Evolutionary conservation across 2,797 vertebrate species (phyloP).

Genomic region (Melanotaenia pygmaea): DNA sequence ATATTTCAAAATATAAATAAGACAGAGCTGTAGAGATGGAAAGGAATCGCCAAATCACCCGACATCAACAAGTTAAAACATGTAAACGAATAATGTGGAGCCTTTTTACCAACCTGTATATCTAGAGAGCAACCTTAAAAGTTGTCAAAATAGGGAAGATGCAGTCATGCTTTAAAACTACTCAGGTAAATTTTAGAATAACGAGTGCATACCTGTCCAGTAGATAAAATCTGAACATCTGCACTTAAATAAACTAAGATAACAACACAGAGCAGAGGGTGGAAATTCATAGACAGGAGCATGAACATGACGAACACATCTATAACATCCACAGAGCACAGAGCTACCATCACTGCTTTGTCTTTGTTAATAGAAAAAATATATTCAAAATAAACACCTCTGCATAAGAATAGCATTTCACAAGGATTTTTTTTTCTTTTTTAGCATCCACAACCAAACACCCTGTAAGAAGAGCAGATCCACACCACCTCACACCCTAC

Average conservation of each 20-base stretch:
- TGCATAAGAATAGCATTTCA: background rate
- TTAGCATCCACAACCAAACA: background rate
- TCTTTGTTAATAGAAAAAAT: background rate
- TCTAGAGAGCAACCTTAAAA: slow-evolving; percentile 21
- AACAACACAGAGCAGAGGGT: background rate
- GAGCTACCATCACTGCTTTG: background rate
- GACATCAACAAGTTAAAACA: background rate
- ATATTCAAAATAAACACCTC: background rate
- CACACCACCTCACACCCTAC: background rate
- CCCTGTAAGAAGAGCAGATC: background rate
- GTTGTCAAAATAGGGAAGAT: slow-evolving; percentile 23
- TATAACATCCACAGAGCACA: background rate
- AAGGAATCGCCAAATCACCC: background rate
- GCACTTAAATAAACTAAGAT: background rate
- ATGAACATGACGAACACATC: background rate
- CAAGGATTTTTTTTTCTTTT: background rate
- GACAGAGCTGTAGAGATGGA: background rate
- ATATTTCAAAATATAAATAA: slow-evolving; percentile 13
- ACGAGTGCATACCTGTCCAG: slow-evolving; percentile 1
- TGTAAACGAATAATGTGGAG: too few relatives aligned
- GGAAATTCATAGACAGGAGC: background rate
- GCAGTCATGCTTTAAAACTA: slow-evolving; percentile 31
- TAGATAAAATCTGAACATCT: slow-evolving; percentile 8
- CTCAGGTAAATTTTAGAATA: slow-evolving; percentile 34
- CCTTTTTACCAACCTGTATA: background rate